These are phyloP conservation scores for Himantopus leucocephalus DNA, from an alignment of 2,113 vertebrate species.

Conservation along the genomic window DNA sequence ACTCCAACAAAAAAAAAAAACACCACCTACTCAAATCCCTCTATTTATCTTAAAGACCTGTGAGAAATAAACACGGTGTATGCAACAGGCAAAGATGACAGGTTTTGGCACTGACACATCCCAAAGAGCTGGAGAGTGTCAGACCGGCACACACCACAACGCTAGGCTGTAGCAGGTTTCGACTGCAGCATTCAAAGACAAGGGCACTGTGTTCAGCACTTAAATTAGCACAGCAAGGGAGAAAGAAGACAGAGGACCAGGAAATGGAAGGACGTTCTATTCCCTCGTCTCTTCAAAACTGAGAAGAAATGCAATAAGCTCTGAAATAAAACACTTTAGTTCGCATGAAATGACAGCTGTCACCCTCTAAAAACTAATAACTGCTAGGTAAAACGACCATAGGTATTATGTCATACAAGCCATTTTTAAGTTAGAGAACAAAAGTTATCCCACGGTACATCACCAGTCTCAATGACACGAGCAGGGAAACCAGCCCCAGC, in stretches of 20 bases:
- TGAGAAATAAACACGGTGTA: background rate
- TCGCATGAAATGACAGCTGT: background rate
- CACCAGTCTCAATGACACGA: background rate
- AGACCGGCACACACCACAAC: background rate
- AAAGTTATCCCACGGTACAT: background rate
- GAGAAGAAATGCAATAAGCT: background rate
- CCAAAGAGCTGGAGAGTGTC: background rate
- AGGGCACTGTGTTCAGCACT: background rate
- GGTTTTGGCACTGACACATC: background rate
- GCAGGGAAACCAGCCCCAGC: background rate
- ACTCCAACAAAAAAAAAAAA: background rate
- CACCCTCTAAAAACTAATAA: background rate
- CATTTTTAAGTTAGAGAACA: background rate
- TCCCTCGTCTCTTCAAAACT: background rate
- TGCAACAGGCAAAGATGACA: background rate
- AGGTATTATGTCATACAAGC: background rate
- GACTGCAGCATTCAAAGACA: background rate
- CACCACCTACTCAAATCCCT: background rate
- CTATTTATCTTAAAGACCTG: background rate
- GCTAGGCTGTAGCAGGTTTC: background rate
- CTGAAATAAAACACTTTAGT: background rate
- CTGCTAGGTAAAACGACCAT: background rate
- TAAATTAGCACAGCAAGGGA: background rate
- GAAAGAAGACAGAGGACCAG: background rate
- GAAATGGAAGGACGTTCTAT: background rate